Evolutionary conservation across 2,797 vertebrate genomes (phyloP).

Genomic region (Anniella stebbinsi): DNA sequence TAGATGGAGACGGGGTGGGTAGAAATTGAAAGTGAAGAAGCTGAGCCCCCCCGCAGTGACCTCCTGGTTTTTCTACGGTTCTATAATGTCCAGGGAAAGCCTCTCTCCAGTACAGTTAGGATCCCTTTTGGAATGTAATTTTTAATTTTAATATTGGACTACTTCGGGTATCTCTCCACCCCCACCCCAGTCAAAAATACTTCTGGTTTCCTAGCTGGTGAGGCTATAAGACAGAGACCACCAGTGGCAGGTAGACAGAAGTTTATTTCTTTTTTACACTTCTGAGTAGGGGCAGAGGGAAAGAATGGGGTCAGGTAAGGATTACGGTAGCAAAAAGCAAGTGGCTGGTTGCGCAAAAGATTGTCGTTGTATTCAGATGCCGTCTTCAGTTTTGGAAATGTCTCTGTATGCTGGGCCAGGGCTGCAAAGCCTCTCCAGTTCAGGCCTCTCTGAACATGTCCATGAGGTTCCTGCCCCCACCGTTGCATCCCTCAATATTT

Average conservation of each 20-base stretch:
- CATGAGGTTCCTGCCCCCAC: no score
- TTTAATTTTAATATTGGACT: neutral
- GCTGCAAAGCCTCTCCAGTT: no score
- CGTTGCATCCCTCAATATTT: no score
- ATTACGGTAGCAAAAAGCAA: neutral
- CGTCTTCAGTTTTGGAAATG: neutral
- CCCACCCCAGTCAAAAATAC: neutral
- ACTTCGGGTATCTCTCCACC: no score
- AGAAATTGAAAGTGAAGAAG: no score
- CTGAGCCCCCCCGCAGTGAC: no score
- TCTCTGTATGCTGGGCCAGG: neutral
- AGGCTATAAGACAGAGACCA: neutral
- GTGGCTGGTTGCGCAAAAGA: no score
- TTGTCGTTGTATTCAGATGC: neutral
- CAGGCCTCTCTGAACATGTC: no score
- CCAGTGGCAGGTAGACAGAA: neutral
- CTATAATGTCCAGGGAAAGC: neutral
- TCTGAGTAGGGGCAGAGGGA: neutral
- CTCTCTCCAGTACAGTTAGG: neutral
- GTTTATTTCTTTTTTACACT: neutral
- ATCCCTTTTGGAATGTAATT: neutral
- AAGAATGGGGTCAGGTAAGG: neutral
- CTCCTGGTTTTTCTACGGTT: neutral
- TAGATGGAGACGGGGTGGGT: no score
- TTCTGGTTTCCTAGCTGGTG: neutral